Base-by-base conservation (phyloP, 2,113 vertebrate genomes). In the Sinocyclocheilus maitianheensis region DNA sequence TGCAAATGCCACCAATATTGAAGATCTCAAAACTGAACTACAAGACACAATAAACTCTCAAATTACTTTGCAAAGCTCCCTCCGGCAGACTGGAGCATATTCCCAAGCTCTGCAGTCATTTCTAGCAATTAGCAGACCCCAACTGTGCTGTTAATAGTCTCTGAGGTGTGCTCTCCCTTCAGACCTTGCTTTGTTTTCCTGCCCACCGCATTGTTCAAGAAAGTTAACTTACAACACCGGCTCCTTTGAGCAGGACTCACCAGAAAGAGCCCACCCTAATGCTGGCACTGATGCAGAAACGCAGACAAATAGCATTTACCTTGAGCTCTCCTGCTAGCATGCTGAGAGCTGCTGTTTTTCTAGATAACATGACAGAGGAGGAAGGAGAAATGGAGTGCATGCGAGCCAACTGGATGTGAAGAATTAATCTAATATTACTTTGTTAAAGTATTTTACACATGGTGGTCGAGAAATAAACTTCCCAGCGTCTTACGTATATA, bases 221-320 rank as follows among this genome's bases (percentile, higher is more conserved):
- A 60, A 67, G 86, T 89, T 53, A 85, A 78, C 86, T 84, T 84
- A 77, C 77, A 63, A 86, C 85, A 86, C 62, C 13, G 58, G 87
- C 87, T 63, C 53, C n/a, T 82, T 78, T 85, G 20, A 89, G 89
- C 89, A 91, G 91, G 87, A 90, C 74, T 79, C 67, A 88, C 86
- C 89, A 89, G 65, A 86, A 55, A 85, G n/a, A 77, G 90, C 89
- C 86, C 90, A 89, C 88, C 90, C 89, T 77, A 83, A 76, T 87
- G 87, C 72, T 92, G 91, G 90, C 91, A 91, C 71, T 22, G 55
- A 22, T 72, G 87, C 83, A 86, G 81, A 83, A 90, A 93, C 89
- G 88, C 91, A 90, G 92, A 91, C 90, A 88, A 92, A 88, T 91
- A 91, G 90, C 89, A 92, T 93, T 92, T 92, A 93, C 89, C 90